Conservation (phyloP, 2,888 invertebrate species). For the Latrodectus elegans region DNA sequence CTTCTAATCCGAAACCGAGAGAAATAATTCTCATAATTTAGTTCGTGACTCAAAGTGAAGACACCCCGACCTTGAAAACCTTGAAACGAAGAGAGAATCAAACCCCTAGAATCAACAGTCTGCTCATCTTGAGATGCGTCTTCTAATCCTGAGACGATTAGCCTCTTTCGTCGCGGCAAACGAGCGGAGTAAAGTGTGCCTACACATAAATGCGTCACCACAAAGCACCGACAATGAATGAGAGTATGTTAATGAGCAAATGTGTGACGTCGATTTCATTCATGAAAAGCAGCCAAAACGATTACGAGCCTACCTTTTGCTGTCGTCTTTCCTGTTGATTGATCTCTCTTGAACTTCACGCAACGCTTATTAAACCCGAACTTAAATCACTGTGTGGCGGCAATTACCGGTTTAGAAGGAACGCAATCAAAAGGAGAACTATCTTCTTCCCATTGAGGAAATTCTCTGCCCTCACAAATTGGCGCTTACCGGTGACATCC, state of each 20-base stretch:
- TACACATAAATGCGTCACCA: conserved; percentile 16
- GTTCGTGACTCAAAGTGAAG: too few relatives aligned
- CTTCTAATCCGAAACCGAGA: too few relatives aligned
- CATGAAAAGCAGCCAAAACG: conserved; percentile 26
- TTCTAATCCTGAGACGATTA: conserved; percentile 61
- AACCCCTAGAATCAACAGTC: conserved; percentile 10
- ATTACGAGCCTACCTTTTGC: conserved; percentile 33
- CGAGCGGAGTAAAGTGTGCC: background rate
- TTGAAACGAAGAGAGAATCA: background rate
- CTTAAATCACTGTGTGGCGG: conserved; percentile 49
- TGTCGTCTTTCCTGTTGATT: conserved; percentile 52
- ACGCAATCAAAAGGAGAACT: background rate
- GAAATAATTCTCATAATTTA: too few relatives aligned
- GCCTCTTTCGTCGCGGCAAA: conserved; percentile 25
- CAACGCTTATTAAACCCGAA: conserved; percentile 34
- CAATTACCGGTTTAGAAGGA: conserved; percentile 39
- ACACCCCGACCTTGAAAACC: too few relatives aligned
- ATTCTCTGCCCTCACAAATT: background rate
- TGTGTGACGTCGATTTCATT: conserved; percentile 64
- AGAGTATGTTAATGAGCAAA: conserved; percentile 31
- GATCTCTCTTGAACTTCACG: conserved; percentile 39
- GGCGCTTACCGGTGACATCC: conserved; percentile 2
- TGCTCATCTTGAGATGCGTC: conserved; percentile 47
- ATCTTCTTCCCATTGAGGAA: background rate
- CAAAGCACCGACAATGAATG: conserved; percentile 32